phyloP scores from a whole-genome alignment of 2,113 vertebrate species.

The Cryptotis parvus region DNA sequence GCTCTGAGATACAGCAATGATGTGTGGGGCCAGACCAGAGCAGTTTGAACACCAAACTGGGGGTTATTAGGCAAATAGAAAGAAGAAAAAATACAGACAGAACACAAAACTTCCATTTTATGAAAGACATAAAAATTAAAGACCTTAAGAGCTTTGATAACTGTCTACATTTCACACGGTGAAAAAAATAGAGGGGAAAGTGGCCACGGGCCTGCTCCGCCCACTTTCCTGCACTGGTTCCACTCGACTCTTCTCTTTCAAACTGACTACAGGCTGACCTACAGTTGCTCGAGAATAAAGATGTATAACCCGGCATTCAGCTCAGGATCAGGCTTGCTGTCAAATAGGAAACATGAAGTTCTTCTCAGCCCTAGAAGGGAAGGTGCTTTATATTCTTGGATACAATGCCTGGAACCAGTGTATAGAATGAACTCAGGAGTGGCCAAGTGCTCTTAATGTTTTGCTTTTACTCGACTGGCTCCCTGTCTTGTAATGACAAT shows the following conservation, averaged over 20 bases:
- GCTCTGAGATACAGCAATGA: not conserved
- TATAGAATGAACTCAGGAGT: not conserved
- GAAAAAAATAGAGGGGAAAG: not conserved
- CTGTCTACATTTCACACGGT: not conserved
- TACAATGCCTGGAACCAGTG: not conserved
- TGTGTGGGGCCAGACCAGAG: not conserved
- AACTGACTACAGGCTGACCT: not conserved
- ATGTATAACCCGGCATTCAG: not conserved
- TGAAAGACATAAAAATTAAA: constrained; percentile 47
- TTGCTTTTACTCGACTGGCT: not conserved
- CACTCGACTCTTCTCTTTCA: not conserved
- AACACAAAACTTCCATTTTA: constrained; percentile 9
- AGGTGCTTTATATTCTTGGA: not conserved
- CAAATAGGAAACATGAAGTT: constrained; percentile 5
- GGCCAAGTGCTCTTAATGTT: not conserved
- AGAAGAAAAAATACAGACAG: not conserved
- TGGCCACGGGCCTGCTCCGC: not conserved
- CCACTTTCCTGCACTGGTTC: not conserved
- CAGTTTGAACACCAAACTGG: not conserved
- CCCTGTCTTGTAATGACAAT: not conserved
- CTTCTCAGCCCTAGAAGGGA: not conserved
- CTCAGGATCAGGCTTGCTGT: not conserved
- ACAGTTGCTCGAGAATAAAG: not conserved
- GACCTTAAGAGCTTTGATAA: not conserved
- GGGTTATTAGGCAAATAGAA: not conserved